Percentiles rank a stretch among this genome's conserved stretches.
Evolutionary conservation across 2,113 vertebrate genomes (phyloP).

Genomic region (Plotosus lineatus): DNA sequence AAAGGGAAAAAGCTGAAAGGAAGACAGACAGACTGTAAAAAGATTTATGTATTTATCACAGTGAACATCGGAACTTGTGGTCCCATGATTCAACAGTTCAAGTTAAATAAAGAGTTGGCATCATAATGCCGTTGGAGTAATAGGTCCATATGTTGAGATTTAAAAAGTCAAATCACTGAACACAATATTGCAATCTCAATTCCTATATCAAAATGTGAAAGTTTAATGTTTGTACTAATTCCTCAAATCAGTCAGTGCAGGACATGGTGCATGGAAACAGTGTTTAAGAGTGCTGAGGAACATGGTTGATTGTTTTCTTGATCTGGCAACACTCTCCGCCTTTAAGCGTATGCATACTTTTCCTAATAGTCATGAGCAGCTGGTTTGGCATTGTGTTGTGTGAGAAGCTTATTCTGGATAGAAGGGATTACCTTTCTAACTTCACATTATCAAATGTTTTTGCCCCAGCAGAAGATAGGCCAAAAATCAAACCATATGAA

Average conservation of each 20-base stretch:
- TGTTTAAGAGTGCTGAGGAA: neutral
- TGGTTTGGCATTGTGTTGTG: conserved; percentile 48
- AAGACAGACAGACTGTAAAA: neutral
- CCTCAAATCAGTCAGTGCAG: neutral
- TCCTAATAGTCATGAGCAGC: conserved; percentile 64
- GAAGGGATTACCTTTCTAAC: conserved; percentile 13
- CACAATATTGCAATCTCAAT: neutral
- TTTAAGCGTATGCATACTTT: conserved; percentile 60
- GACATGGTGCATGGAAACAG: neutral
- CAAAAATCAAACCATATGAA: neutral
- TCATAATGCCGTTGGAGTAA: too few relatives aligned
- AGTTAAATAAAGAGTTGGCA: neutral
- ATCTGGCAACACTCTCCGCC: conserved; percentile 41
- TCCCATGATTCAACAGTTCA: neutral
- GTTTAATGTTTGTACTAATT: neutral
- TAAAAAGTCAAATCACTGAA: neutral
- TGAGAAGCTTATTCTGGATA: conserved; percentile 9
- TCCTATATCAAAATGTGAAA: neutral
- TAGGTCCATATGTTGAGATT: neutral
- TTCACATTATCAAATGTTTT: neutral
- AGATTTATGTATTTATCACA: neutral
- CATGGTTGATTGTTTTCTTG: conserved; percentile 48
- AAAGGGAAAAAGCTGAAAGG: neutral
- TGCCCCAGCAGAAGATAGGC: neutral
- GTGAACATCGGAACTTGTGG: neutral